Conservation (phyloP, 2,888 invertebrate genomes). For the Drosophila borborema region DNA sequence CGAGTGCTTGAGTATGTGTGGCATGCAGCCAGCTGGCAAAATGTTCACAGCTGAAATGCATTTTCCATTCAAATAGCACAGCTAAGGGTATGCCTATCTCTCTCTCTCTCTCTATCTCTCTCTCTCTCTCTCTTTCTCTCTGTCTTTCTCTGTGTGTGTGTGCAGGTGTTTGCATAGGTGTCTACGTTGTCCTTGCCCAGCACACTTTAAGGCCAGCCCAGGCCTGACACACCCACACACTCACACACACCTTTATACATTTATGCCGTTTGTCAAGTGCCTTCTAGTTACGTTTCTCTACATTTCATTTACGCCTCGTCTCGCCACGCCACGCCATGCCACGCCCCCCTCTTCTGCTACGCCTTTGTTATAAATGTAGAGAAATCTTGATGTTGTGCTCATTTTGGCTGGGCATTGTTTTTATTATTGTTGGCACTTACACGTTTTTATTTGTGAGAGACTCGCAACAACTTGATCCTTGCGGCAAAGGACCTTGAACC, state of each 20-base stretch:
- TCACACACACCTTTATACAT: conserved; percentile 1
- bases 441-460: conserved; percentile 52
- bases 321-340: background rate
- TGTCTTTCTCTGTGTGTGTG: background rate
- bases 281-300: conserved; percentile 42
- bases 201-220: conserved; percentile 10
- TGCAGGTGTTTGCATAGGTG: conserved; percentile 8
- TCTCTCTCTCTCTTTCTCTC: background rate
- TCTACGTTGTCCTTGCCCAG: conserved; percentile 25
- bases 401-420: conserved; percentile 65
- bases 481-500: conserved; percentile 66
- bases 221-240: conserved; percentile 21
- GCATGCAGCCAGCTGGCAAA: conserved; percentile 28
- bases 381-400: conserved; percentile 65
- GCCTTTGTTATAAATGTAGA: conserved; percentile 27
- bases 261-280: conserved; percentile 45
- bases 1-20: background rate
- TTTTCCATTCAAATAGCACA: conserved; percentile 15
- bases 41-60: conserved; percentile 27
- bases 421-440: conserved; percentile 70
- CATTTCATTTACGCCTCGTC: conserved; percentile 61
- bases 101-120: background rate
- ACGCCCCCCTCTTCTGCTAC: background rate
- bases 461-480: conserved; percentile 59
- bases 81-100: background rate